Evolutionary conservation across 2,888 invertebrate genomes (phyloP).

Genomic region (Pachliopta kotzebuea): DNA sequence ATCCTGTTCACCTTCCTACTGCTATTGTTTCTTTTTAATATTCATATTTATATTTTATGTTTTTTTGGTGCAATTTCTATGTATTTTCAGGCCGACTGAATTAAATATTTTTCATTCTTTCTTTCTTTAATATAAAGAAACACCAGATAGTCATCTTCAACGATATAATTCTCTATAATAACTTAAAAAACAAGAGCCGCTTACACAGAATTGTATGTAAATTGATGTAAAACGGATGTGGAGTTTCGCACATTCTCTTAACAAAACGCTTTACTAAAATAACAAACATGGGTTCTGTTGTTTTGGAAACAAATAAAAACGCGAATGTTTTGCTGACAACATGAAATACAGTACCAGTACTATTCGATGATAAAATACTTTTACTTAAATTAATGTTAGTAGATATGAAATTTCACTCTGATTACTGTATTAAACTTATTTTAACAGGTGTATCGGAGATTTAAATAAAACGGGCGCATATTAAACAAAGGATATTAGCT

Average conservation of each 20-base stretch:
- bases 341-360: not conserved
- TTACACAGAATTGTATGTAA: not conserved
- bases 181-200: slow-evolving; percentile 1
- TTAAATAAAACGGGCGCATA: no score
- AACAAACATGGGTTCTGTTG: not conserved
- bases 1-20: no score
- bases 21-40: no score
- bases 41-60: no score
- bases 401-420: no score
- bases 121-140: slow-evolving; percentile 10
- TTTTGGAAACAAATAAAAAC: not conserved
- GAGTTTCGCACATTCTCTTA: not conserved
- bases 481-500: no score
- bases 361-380: not conserved
- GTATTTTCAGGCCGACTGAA: no score
- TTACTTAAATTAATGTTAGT: no score
- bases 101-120: no score
- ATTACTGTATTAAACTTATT: no score
- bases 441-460: no score
- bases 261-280: not conserved
- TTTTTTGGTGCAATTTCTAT: no score
- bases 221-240: not conserved
- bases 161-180: not conserved
- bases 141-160: slow-evolving; percentile 2
- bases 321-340: not conserved